phyloP scores from a whole-genome alignment of 1,140 invertebrate genomes.

The Drosophila rufa region DNA sequence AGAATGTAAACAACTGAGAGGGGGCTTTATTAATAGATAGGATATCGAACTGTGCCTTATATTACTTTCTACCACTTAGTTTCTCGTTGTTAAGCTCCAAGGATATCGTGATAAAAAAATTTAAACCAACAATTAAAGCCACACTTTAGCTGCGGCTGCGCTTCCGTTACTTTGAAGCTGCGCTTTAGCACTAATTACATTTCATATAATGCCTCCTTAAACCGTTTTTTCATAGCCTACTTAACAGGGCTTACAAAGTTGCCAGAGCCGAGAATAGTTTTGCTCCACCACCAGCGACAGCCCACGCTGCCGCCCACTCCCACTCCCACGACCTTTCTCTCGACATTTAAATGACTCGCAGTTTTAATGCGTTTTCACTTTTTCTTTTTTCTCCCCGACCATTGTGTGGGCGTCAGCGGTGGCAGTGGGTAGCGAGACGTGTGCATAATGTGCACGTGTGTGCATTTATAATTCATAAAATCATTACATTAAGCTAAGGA shows the following conservation, averaged over 20 bases:
- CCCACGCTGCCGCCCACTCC: not conserved
- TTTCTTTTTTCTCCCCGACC: conserved; percentile 6
- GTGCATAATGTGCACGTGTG: conserved; percentile 63
- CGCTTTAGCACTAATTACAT: conserved; percentile 65
- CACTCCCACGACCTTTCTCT: conserved; percentile 15
- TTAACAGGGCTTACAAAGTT: conserved; percentile 66
- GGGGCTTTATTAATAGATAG: not conserved
- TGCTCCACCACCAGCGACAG: not conserved
- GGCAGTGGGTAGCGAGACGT: conserved; percentile 3
- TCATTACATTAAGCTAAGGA: conserved; percentile 75
- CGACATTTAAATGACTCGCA: conserved; percentile 67
- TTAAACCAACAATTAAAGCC: conserved; percentile 17
- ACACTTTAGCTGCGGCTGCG: conserved; percentile 1
- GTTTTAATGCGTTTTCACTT: conserved; percentile 67
- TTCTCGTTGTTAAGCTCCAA: no score
- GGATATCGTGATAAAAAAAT: not conserved
- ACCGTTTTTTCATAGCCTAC: conserved; percentile 69
- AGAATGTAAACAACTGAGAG: not conserved
- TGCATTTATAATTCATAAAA: conserved; percentile 84
- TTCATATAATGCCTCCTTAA: conserved; percentile 46
- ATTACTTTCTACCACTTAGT: not conserved
- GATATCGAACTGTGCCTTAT: not conserved
- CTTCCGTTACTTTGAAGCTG: conserved; percentile 42
- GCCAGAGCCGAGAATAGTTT: conserved; percentile 46
- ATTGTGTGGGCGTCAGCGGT: conserved; percentile 11